Conservation (phyloP, 2,797 vertebrate genomes). For the Melanotaenia trifasciata region DNA sequence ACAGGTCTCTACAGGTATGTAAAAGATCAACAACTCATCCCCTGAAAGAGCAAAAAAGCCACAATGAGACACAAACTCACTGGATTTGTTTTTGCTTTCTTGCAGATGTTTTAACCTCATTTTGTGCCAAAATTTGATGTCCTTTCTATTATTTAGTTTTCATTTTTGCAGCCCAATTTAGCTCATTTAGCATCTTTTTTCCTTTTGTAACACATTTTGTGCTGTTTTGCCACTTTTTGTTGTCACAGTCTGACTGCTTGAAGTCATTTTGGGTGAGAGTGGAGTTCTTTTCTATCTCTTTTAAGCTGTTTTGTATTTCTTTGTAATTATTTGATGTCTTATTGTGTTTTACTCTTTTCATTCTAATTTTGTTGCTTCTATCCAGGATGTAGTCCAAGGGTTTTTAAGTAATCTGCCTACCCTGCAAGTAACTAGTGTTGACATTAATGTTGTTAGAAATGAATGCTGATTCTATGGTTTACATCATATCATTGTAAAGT, state of each 20-base stretch:
- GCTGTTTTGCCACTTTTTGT: too few species aligned
- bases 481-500: neutral
- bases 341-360: neutral
- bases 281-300: neutral
- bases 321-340: neutral
- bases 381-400: neutral
- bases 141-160: neutral
- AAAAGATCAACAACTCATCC: neutral
- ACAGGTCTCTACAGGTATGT: neutral
- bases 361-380: too few species aligned
- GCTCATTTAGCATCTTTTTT: neutral
- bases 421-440: neutral
- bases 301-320: neutral
- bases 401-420: neutral
- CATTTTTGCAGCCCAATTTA: neutral
- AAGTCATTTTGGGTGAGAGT: too few species aligned
- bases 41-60: neutral
- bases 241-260: too few species aligned
- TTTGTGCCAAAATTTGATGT: neutral
- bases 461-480: neutral
- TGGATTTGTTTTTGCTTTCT: too few species aligned
- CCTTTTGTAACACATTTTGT: too few species aligned
- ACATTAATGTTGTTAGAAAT: neutral
- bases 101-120: neutral
- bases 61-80: neutral